These are phyloP conservation scores for Molanna angustata DNA, from an alignment of 2,888 invertebrate genomes.

Conservation along the genomic window DNA sequence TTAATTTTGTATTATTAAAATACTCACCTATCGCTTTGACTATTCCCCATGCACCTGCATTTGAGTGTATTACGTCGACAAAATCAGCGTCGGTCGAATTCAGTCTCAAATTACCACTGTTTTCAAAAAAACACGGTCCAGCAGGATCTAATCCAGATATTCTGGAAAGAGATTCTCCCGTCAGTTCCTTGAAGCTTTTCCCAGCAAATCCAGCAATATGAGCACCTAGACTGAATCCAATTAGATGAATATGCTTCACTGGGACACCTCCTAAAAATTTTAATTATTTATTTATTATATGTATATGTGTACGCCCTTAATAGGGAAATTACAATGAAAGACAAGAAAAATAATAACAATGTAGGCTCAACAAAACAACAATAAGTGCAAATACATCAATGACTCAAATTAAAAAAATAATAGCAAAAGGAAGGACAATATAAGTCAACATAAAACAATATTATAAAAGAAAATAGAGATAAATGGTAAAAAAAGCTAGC, in stretches of 20 bases:
- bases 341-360: too few species aligned
- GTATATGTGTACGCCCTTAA: too few species aligned
- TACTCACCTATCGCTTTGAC: constrained; percentile 20
- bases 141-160: constrained; percentile 28
- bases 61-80: constrained; percentile 28
- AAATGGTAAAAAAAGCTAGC: too few species aligned
- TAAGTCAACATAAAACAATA: too few species aligned
- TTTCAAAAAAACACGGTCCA: constrained; percentile 32
- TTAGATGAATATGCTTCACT: constrained; percentile 14
- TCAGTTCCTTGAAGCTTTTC: constrained; percentile 17
- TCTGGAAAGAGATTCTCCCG: constrained; percentile 22
- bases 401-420: too few species aligned
- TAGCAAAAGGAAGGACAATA: too few species aligned
- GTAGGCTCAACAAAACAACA: too few species aligned
- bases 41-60: constrained; percentile 21
- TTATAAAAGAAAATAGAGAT: too few species aligned
- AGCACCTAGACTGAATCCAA: constrained; percentile 29
- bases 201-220: constrained; percentile 29
- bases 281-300: too few species aligned
- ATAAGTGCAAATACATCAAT: too few species aligned
- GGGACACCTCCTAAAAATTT: constrained; percentile 18
- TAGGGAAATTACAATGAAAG: too few species aligned
- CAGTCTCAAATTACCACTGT: constrained; percentile 17
- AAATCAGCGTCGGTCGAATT: constrained; percentile 23
- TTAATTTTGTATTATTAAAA: too few species aligned